Conservation (phyloP, 2,113 vertebrate species). For the Callithrix jacchus region DNA sequence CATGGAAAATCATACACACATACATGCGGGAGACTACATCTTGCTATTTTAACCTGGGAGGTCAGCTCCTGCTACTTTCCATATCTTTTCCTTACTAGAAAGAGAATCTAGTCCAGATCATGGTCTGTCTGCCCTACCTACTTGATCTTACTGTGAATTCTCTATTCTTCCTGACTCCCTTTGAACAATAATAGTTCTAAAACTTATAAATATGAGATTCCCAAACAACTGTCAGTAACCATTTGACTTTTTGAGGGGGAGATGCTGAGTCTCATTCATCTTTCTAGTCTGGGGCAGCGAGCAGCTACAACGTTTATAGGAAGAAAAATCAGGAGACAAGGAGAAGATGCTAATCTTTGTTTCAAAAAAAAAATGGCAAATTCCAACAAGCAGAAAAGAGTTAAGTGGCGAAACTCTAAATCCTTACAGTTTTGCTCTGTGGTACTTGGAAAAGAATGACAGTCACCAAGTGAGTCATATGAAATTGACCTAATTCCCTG, state of each 20-base stretch:
- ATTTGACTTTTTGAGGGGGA: neutral
- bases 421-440: neutral
- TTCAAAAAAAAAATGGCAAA: neutral
- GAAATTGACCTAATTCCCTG: neutral
- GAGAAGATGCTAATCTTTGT: neutral
- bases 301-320: neutral
- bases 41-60: neutral
- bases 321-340: neutral
- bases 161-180: neutral
- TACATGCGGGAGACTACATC: neutral
- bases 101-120: neutral
- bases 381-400: neutral
- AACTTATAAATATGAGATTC: neutral
- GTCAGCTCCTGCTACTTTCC: neutral
- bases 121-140: neutral
- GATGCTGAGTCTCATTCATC: neutral
- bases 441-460: neutral
- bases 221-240: neutral
- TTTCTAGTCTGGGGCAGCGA: neutral
- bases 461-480: neutral
- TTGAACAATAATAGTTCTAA: neutral
- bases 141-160: neutral
- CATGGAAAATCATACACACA: neutral
- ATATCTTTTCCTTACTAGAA: neutral
- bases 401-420: neutral